Conservation (phyloP, 2,888 invertebrate species). For the Geophilus truncorum region DNA sequence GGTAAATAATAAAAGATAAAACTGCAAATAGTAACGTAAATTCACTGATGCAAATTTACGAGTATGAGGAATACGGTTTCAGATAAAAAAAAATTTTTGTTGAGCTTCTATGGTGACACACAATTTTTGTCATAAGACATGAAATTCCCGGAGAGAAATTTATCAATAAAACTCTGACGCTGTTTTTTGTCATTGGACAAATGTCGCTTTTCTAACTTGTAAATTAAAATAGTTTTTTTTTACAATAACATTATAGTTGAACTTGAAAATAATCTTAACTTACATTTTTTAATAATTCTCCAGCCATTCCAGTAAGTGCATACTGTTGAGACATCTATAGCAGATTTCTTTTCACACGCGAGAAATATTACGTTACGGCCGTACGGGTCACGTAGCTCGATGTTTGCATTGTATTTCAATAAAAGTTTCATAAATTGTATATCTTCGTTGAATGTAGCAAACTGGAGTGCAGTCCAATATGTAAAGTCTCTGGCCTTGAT, state of each 20-base stretch:
- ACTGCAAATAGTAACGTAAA: not conserved
- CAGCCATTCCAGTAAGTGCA: no score
- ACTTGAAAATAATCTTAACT: no score
- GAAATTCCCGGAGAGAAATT: not conserved
- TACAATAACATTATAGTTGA: no score
- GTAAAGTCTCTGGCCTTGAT: no score
- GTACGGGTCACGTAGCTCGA: no score
- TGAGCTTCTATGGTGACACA: not conserved
- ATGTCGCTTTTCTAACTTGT: not conserved
- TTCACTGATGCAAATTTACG: not conserved
- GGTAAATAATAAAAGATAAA: not conserved
- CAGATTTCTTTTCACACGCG: no score
- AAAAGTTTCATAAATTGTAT: no score
- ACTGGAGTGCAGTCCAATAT: no score
- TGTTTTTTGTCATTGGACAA: not conserved
- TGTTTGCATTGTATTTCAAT: no score
- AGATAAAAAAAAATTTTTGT: not conserved
- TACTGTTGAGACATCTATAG: no score
- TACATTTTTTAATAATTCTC: not conserved
- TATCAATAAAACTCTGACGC: not conserved
- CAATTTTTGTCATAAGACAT: not conserved
- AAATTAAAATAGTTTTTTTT: not conserved
- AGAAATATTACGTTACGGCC: no score
- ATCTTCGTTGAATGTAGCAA: no score
- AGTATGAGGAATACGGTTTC: not conserved